Conservation (phyloP, 2,113 vertebrate genomes). For the Aegotheles bennettii region DNA sequence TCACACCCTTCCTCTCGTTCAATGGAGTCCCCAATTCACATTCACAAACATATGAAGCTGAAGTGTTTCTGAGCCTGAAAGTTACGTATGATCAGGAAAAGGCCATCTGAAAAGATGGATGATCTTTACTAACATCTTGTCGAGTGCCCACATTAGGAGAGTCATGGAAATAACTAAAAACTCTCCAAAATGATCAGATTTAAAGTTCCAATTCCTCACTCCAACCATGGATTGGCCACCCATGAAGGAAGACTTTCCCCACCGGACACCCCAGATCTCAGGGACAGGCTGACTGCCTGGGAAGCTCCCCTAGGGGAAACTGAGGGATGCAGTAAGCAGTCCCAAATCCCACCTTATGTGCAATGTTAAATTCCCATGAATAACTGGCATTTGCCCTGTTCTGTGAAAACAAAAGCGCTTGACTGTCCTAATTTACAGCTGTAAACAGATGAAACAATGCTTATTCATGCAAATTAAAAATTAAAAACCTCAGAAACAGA, state of each 20-base stretch:
- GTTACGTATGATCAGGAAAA: neutral
- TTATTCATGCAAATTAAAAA: neutral
- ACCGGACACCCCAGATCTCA: neutral
- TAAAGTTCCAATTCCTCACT: neutral
- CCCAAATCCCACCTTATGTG: neutral
- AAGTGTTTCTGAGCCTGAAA: neutral
- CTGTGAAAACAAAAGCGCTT: neutral
- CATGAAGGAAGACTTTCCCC: neutral
- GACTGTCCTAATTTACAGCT: neutral
- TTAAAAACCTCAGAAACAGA: neutral
- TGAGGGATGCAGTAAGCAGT: neutral
- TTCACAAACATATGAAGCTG: neutral
- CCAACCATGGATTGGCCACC: neutral
- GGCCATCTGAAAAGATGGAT: neutral
- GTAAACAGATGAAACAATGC: neutral
- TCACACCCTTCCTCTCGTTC: neutral
- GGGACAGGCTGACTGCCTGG: neutral
- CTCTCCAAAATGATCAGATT: neutral
- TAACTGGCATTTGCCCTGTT: neutral
- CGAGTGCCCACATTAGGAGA: neutral
- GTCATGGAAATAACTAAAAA: neutral
- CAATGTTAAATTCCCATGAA: neutral
- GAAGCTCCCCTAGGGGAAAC: neutral
- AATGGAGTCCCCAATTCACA: fast-evolving
- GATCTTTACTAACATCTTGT: neutral